Conservation (phyloP, 2,113 vertebrate species). For the Chiloscyllium plagiosum region DNA sequence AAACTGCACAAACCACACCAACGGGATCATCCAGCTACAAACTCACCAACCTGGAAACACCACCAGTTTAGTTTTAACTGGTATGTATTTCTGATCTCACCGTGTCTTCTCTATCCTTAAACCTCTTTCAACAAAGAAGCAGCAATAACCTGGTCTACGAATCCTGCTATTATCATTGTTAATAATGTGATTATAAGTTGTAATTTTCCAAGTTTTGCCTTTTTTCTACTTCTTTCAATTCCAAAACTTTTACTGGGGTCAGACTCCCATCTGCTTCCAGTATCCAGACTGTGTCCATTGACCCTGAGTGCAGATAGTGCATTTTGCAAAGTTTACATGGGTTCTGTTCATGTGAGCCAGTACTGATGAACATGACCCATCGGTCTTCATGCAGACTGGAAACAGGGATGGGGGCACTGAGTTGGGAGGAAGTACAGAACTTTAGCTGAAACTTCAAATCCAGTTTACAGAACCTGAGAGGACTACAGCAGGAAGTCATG, state of each 20-base stretch:
- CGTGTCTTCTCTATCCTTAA: no score
- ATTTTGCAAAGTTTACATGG: no score
- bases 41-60: neutral
- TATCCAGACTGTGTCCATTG: no score
- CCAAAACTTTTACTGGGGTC: neutral
- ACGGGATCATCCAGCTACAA: neutral
- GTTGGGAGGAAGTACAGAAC: neutral
- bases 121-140: neutral
- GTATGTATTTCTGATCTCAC: neutral
- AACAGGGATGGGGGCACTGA: neutral
- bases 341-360: no score
- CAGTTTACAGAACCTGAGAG: neutral
- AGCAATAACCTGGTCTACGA: neutral
- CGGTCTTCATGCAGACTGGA: no score
- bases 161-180: neutral
- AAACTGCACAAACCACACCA: neutral
- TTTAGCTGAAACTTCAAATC: neutral
- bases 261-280: neutral
- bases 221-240: neutral
- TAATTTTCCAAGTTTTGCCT: neutral
- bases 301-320: no score
- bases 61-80: neutral
- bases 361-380: no score
- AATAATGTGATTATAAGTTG: neutral
- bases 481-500: neutral